Evolutionary conservation across 1,140 invertebrate species (phyloP), one percentile per base, ranked within the genome.

Genomic region (Augochlora pura): DNA sequence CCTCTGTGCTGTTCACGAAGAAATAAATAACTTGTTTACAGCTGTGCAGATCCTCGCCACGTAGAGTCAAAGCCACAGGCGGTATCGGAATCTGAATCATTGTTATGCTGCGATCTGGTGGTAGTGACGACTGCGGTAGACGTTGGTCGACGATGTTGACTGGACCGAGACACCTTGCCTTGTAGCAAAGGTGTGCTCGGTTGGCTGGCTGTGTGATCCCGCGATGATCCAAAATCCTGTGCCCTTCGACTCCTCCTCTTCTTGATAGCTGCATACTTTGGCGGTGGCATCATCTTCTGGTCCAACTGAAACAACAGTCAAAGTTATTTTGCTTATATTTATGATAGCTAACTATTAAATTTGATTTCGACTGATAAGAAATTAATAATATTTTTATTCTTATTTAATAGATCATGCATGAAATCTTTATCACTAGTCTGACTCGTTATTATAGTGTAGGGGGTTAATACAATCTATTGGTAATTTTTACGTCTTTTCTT

Each of bases 61-160:
- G 95, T 94, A 1, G 95, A 95, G 85, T 96, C 96, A 87, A 97
- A 97, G 2, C 96, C 96, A 87, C 94, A 96, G n/a, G 96, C 96
- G n/a, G 95, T 95, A 86, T 97, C 96, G 0, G 96, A 97, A 88
- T 96, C 96, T 2, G 96, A 96, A 83, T 96, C 96, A 81, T 94
- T 94, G 81, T 87, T 88, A 42, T 87, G 63, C 73, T 86, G 76
- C 23, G 75, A 77, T 21, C 79, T 69, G 39, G 80, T 77, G 16
- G 92, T 87, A 49, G 64, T 83, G 10, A 86, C 89, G 14, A 91
- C 88, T 70, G 91, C 88, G 62, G 95, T 95, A 25, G 86, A 91
- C 57, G 84, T 91, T 42, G 87, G 91, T 80, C 88, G 88, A 84
- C 85, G 87, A 76, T 68, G 76, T 38, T 80, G 87, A 77, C 89